Evolutionary conservation across 1,140 invertebrate species (phyloP).

Genomic region (Oryzaephilus surinamensis): DNA sequence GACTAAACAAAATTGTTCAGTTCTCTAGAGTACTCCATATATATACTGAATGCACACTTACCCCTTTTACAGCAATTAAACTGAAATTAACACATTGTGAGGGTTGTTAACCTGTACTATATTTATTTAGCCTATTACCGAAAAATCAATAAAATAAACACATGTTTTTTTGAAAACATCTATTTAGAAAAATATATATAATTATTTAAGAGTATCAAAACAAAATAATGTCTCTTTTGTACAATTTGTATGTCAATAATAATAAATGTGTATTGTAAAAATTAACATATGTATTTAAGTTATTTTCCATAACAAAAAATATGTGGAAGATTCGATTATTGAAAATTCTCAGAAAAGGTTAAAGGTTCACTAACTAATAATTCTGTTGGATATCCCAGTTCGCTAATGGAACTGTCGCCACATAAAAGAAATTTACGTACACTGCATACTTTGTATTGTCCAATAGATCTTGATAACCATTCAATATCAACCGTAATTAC

Average conservation of each 20-base stretch:
- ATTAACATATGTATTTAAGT: background rate
- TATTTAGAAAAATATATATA: slow-evolving; percentile 38
- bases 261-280: background rate
- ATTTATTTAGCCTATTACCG: too few species aligned
- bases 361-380: slow-evolving; percentile 16
- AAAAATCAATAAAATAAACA: too few species aligned
- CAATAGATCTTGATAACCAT: slow-evolving; percentile 31
- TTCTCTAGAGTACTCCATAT: too few species aligned
- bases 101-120: too few species aligned
- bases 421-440: slow-evolving; percentile 25
- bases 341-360: slow-evolving; percentile 1
- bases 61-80: too few species aligned
- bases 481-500: slow-evolving; percentile 30
- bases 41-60: too few species aligned
- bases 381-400: slow-evolving; percentile 27
- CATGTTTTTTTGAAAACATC: too few species aligned
- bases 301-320: background rate
- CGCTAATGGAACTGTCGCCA: slow-evolving; percentile 22
- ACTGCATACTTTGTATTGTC: slow-evolving; percentile 25
- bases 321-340: background rate
- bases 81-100: too few species aligned
- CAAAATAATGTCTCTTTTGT: too few species aligned
- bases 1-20: too few species aligned
- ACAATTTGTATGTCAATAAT: too few species aligned
- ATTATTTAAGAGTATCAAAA: background rate